Percentiles rank a stretch among this genome's conserved stretches.
phyloP scores from a whole-genome alignment of 2,113 vertebrate species.

The Campylomormyrus tamandua region DNA sequence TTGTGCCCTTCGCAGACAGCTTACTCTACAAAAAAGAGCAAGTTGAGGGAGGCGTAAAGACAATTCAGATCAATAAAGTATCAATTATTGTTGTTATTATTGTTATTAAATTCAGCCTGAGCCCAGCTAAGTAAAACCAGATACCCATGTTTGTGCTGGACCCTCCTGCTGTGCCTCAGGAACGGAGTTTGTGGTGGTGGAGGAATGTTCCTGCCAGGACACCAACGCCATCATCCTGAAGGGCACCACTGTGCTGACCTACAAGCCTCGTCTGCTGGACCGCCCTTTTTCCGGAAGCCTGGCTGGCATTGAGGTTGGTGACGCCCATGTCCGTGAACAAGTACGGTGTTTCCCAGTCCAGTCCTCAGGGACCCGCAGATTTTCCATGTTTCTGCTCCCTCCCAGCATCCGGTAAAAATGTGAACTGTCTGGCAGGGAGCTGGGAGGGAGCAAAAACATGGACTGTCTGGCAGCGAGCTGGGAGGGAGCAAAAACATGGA shows the following conservation, averaged over 20 bases:
- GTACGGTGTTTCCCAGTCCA: neutral
- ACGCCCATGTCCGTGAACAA: neutral
- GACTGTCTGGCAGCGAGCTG: neutral
- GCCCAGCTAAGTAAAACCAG: neutral
- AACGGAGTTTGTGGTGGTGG: constrained; percentile 95
- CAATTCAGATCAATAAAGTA: no score
- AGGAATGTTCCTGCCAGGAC: constrained; percentile 82
- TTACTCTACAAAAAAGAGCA: no score
- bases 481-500: neutral
- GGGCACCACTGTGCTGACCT: constrained; percentile 94
- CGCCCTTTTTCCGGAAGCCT: constrained; percentile 90
- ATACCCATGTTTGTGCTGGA: neutral
- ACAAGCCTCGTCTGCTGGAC: constrained; percentile 85
- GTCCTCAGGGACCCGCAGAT: neutral
- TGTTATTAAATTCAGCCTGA: neutral
- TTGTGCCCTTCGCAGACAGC: no score
- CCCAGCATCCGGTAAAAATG: neutral
- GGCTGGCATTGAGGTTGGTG: constrained; percentile 83
- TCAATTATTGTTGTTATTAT: no score
- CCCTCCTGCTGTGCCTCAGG: constrained; percentile 54
- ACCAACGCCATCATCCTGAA: constrained; percentile 90
- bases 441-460: neutral
- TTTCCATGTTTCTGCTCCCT: neutral
- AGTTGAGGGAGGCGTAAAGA: no score
- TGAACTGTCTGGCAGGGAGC: neutral